Conservation (phyloP, 2,797 vertebrate genomes). For the Macropus fuliginosus region DNA sequence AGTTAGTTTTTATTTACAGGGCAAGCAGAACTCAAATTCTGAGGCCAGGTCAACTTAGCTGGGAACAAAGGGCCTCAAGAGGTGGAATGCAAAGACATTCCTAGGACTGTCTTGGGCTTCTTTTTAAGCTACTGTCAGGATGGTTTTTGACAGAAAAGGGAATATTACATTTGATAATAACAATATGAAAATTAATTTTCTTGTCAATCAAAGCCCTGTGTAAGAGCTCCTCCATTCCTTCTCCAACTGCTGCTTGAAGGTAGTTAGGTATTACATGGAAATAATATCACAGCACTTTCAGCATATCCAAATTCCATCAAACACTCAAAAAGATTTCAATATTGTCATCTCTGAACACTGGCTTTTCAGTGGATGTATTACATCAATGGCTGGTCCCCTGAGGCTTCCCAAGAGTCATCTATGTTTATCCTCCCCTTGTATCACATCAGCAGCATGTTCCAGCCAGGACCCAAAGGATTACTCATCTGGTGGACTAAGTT, state of each 20-base stretch:
- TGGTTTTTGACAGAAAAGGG: not conserved
- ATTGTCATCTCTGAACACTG: not conserved
- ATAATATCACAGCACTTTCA: not conserved
- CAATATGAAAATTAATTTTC: not conserved
- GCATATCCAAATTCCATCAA: not conserved
- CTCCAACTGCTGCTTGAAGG: not conserved
- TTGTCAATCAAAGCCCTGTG: not conserved
- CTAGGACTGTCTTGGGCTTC: not conserved
- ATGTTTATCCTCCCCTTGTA: not conserved
- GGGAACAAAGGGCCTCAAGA: not conserved
- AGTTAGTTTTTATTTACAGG: too few relatives aligned
- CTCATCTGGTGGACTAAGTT: not conserved
- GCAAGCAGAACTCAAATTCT: not conserved
- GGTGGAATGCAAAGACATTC: not conserved
- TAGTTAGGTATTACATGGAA: not conserved
- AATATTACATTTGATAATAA: not conserved
- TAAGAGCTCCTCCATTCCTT: not conserved
- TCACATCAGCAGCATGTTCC: not conserved
- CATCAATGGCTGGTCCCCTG: not conserved
- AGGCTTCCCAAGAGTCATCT: not conserved
- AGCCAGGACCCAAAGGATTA: not conserved
- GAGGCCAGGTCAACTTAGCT: not conserved
- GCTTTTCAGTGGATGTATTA: not conserved
- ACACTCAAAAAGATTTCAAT: not conserved
- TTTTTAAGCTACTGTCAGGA: not conserved